Evolutionary conservation across 1,140 invertebrate genomes (phyloP).

Genomic region (Caenorhabditis tropicalis): DNA sequence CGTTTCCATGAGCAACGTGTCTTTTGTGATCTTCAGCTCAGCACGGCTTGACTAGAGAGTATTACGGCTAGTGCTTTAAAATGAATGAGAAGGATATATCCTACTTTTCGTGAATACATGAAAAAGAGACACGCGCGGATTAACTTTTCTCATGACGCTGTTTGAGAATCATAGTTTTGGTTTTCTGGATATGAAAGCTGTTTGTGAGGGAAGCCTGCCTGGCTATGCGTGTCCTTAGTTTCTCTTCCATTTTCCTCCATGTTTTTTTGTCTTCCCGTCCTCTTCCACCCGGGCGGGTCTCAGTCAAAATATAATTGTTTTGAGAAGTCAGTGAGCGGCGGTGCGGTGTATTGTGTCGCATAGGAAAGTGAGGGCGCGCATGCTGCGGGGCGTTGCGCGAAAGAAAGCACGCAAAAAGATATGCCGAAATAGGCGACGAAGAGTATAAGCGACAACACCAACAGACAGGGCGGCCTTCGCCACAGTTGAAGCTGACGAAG

Average conservation of each 20-base stretch:
- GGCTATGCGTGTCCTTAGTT: not conserved
- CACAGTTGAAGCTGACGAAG: not conserved
- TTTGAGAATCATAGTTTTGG: too few relatives aligned
- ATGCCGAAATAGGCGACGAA: not conserved
- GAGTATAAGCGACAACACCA: conserved; percentile 9
- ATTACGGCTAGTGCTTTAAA: too few relatives aligned
- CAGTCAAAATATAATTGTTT: conserved; percentile 29
- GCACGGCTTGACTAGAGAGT: too few relatives aligned
- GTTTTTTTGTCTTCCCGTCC: not conserved
- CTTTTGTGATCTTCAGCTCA: too few relatives aligned
- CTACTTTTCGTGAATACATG: too few relatives aligned
- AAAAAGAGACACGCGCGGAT: too few relatives aligned
- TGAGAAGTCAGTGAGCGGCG: not conserved
- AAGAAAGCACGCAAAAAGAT: not conserved
- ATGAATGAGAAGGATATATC: too few relatives aligned
- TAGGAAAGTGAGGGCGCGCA: not conserved
- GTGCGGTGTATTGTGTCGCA: not conserved
- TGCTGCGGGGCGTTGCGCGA: not conserved
- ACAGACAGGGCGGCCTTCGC: not conserved
- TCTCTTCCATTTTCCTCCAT: not conserved
- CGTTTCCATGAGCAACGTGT: too few relatives aligned
- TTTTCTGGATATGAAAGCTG: too few relatives aligned
- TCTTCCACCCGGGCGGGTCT: too few relatives aligned
- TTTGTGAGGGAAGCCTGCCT: too few relatives aligned
- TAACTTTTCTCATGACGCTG: too few relatives aligned